Conservation (phyloP, 35 echinoderm and acorn worm species). For the Nesometra sesokonis region DNA sequence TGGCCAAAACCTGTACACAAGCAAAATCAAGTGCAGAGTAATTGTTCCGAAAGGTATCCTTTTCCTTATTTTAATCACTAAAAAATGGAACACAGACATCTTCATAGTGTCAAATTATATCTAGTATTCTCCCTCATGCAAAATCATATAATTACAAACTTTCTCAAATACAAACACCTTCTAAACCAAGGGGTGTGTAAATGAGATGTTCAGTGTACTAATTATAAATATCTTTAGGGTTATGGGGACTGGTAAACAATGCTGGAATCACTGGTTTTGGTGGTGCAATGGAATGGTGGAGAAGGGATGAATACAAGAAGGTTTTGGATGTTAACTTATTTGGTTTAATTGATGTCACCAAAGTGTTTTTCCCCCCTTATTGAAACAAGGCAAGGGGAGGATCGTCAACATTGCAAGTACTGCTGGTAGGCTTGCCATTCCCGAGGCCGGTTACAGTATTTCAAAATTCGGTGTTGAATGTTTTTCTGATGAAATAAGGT, state of each 20-base stretch:
- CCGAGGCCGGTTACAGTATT: conserved; percentile 41
- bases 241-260: conserved; percentile 95
- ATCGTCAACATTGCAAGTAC: conserved; percentile 77
- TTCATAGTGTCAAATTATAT: no score
- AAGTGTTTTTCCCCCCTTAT: conserved; percentile 59
- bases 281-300: conserved; percentile 50
- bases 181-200: no score
- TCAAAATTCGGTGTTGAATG: conserved; percentile 74
- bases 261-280: conserved; percentile 43
- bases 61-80: no score
- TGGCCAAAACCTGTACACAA: no score
- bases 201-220: no score
- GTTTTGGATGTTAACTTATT: conserved; percentile 62
- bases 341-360: conserved; percentile 76
- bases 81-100: no score
- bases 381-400: conserved; percentile 59
- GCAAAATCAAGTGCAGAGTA: no score
- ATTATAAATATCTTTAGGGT: conserved; percentile 16
- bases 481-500: conserved; percentile 84
- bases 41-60: no score
- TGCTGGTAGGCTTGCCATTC: conserved; percentile 13
- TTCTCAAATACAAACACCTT: no score
- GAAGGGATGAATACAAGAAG: conserved; percentile 34
- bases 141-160: no score
- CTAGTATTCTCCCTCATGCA: no score